A percentile compares a stretch with the other conserved stretches of the same genome.
phyloP scores from a whole-genome alignment of 2,113 vertebrate species.

The Oncorhynchus nerka region DNA sequence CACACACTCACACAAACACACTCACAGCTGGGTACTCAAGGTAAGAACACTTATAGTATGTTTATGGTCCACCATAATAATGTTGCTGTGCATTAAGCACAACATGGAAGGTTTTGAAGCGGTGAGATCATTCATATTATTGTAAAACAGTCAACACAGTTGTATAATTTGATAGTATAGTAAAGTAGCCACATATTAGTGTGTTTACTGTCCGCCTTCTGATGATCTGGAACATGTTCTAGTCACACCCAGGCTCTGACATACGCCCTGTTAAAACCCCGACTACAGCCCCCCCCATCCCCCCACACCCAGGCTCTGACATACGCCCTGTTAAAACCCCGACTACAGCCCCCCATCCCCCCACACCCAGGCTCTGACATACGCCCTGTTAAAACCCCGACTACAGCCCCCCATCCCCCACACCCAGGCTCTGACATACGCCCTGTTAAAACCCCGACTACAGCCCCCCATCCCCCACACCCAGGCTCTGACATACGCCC shows the following conservation, averaged over 20 bases:
- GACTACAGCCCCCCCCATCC: neutral
- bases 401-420: neutral
- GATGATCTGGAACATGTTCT: constrained; percentile 35
- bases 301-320: neutral
- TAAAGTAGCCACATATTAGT: no score
- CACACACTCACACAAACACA: constrained; percentile 29
- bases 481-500: constrained; percentile 10
- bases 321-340: constrained; percentile 6
- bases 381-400: neutral
- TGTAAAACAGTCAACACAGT: no score
- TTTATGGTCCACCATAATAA: constrained; percentile 71
- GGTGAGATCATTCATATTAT: constrained; percentile 55
- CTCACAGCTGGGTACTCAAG: constrained; percentile 39
- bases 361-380: constrained; percentile 2
- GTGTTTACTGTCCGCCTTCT: constrained; percentile 34
- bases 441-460: neutral
- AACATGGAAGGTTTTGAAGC: constrained; percentile 56
- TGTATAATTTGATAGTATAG: no score
- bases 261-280: constrained; percentile 6
- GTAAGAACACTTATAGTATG: constrained; percentile 65
- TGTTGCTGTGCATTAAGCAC: constrained; percentile 63
- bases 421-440: constrained; percentile 5
- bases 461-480: neutral
- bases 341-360: neutral
- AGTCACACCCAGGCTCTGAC: constrained; percentile 31